Conservation (phyloP, 2,113 vertebrate genomes). For the Myrmecobius fasciatus region DNA sequence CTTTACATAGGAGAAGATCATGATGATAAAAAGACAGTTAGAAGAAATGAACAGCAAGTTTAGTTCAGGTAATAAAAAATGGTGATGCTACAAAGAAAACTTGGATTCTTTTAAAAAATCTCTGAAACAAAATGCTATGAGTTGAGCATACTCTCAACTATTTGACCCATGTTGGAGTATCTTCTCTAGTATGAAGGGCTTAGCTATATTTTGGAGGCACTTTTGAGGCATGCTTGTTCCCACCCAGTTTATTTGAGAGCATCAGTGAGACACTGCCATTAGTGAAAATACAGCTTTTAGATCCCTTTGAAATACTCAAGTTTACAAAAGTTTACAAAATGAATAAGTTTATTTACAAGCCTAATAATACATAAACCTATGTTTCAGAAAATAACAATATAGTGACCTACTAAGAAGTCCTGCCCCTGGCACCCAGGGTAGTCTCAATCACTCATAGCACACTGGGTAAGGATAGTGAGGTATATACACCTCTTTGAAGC, state of each 20-base stretch:
- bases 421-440: neutral
- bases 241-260: neutral
- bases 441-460: neutral
- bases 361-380: neutral
- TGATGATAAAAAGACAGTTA: constrained; percentile 60
- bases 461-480: neutral
- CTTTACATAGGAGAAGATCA: constrained; percentile 63
- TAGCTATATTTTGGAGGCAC: neutral
- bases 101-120: constrained; percentile 38
- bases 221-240: neutral
- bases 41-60: constrained; percentile 55
- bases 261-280: neutral
- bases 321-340: neutral
- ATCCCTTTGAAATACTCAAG: neutral
- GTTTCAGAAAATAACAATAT: neutral
- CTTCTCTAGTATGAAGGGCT: neutral
- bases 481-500: neutral
- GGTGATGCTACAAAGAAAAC: neutral
- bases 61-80: constrained; percentile 61
- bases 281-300: neutral
- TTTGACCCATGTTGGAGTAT: neutral
- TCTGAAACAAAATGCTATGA: constrained; percentile 11
- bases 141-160: neutral
- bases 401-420: neutral
- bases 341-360: neutral